Evolutionary conservation across 2,888 invertebrate genomes (phyloP), one percentile per base, ranked within the genome.

Genomic region (Melipona beecheii): DNA sequence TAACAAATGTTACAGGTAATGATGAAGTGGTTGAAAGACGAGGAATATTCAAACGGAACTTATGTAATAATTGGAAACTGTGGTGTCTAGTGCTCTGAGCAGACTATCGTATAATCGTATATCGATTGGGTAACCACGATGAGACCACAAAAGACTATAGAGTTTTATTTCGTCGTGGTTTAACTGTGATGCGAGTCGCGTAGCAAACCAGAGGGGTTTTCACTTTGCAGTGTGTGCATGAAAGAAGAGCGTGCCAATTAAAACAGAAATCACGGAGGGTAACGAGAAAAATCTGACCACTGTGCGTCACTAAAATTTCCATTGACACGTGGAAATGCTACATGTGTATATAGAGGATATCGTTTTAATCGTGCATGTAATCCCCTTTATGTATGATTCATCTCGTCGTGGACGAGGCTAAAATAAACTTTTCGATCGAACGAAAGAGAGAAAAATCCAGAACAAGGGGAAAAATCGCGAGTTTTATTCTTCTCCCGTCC

Each of bases 351-450:
- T 81, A 81, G 36, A 36, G 36, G 64, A 81, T 65, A 49, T 43
- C 24, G 78, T 70, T 68, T 68, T 72, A 81, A 78, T 70, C 36
- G 43, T 80, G 58, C 71, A 81, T 75, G 27, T 82, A 81, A 76
- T 60, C 60, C 62, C 72, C 54, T 73, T 83, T 80, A 65, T 83
- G 80, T 80, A 62, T 83, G 75, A 31, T 75, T 65, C n/a, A 78
- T 43, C 79, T 75, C 74, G 75, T 71, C 72, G 49, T 43, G 36
- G 69, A 73, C 68, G 73, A 78, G 65, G 60, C 69, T 73, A 73
- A 71, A 24, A 81, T 81, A 81, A 81, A 81, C 19, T 81, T 78
- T 81, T 78, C 78, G 69, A 78, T 78, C 73, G 58, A 78, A 73
- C 65, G 13, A 56, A 78, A 60, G 15, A 50, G 11, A 49, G 27